Evolutionary conservation across 35 echinoderm and acorn worm species (phyloP).

Genomic region (Acanthaster planci): DNA sequence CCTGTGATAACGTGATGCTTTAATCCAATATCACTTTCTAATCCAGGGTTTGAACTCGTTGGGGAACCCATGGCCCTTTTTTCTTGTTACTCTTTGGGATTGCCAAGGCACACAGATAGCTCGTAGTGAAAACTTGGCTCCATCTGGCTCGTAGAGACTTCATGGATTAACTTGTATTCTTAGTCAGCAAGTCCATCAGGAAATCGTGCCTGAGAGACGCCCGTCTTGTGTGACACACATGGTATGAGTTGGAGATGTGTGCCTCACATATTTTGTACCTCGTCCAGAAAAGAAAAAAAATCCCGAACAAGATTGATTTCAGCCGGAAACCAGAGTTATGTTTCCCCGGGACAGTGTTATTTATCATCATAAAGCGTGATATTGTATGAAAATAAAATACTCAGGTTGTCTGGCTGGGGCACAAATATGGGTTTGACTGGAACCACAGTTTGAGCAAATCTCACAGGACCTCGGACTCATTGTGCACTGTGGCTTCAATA

Average conservation of each 20-base stretch:
- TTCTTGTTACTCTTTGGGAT: neutral
- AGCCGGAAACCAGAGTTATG: neutral
- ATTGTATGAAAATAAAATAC: too few relatives aligned
- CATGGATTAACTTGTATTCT: neutral
- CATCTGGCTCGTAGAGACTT: neutral
- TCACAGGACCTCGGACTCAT: too few relatives aligned
- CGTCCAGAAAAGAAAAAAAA: neutral
- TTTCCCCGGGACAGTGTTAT: neutral
- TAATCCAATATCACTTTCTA: slow-evolving; percentile 7
- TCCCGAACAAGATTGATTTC: neutral
- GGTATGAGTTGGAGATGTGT: neutral
- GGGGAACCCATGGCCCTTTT: neutral
- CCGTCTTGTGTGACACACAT: neutral
- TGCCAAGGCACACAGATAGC: neutral
- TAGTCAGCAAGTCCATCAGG: slow-evolving; percentile 14
- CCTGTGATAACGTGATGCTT: neutral
- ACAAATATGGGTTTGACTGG: too few relatives aligned
- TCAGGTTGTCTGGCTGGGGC: too few relatives aligned
- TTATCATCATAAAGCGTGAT: neutral
- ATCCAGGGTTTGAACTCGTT: neutral
- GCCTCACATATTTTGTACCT: neutral
- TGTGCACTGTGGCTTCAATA: too few relatives aligned
- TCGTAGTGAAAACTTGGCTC: neutral
- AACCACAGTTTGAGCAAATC: too few relatives aligned
- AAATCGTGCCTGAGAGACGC: neutral